phyloP scores from a whole-genome alignment of 2,113 vertebrate genomes.

The Lucifuga dentata region DNA sequence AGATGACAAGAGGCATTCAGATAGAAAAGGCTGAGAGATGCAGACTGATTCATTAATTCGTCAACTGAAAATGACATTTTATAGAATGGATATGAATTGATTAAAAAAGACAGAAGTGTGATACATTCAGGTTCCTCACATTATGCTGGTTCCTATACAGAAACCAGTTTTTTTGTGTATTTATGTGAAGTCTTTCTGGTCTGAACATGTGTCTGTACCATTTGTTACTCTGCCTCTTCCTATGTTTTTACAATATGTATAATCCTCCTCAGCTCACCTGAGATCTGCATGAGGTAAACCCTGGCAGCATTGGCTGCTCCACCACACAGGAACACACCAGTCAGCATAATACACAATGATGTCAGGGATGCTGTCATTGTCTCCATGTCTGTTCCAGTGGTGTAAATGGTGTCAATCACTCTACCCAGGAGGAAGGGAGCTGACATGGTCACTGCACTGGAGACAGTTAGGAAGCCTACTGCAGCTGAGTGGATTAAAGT shows the following conservation, averaged over 20 bases:
- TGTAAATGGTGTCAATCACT: constrained; percentile 95
- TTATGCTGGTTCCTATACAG: too few relatives aligned
- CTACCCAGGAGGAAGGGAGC: constrained; percentile 94
- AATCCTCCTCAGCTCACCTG: constrained; percentile 83
- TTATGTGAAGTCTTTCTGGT: background rate
- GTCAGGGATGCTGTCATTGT: constrained; percentile 85
- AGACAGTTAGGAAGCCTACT: constrained; percentile 91
- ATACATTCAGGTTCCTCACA: too few relatives aligned
- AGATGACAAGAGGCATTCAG: constrained; percentile 6
- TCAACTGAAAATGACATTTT: too few relatives aligned
- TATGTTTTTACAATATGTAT: background rate
- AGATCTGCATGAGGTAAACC: constrained; percentile 95
- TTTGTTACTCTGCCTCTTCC: background rate
- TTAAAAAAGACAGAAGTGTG: too few relatives aligned
- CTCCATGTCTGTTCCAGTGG: constrained; percentile 73
- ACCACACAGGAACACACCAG: constrained; percentile 91
- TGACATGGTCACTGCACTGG: constrained; percentile 96
- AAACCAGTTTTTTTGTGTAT: too few relatives aligned
- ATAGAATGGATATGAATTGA: too few relatives aligned
- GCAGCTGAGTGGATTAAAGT: constrained; percentile 82
- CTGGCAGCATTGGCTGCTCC: constrained; percentile 91
- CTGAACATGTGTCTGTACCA: background rate
- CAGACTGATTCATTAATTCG: background rate
- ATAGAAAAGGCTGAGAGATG: background rate
- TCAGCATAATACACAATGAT: constrained; percentile 87